Conservation (phyloP, 2,888 invertebrate genomes). For the Danaus chrysippus region DNA sequence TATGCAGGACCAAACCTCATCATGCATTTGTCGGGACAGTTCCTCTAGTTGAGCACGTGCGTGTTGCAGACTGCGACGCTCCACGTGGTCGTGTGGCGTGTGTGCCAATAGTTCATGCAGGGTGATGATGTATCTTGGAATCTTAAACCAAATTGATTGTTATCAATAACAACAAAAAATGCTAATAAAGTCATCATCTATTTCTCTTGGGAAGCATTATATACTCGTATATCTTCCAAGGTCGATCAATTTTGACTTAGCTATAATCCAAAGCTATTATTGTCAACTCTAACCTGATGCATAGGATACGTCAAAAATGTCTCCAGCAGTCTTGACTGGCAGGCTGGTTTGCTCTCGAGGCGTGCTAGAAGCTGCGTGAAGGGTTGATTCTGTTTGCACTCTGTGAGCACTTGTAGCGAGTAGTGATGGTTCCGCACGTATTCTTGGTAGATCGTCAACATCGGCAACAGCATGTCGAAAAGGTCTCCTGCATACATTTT, state of each 20-base stretch:
- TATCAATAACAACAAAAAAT: background rate
- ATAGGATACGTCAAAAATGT: slow-evolving; percentile 95
- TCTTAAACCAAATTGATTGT: slow-evolving; percentile 70
- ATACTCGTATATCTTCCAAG: no score
- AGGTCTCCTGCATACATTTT: slow-evolving; percentile 85
- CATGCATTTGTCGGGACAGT: slow-evolving; percentile 91
- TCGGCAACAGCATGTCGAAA: slow-evolving; percentile 96
- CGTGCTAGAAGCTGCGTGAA: slow-evolving; percentile 89
- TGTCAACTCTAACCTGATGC: slow-evolving; percentile 85
- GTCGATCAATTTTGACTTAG: no score
- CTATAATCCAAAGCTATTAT: background rate
- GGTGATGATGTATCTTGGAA: slow-evolving; percentile 94
- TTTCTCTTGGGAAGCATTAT: background rate
- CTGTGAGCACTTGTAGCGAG: slow-evolving; percentile 93
- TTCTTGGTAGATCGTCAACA: slow-evolving; percentile 97
- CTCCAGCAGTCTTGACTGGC: slow-evolving; percentile 91
- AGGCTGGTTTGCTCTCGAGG: slow-evolving; percentile 90
- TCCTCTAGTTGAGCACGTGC: slow-evolving; percentile 93
- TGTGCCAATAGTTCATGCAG: slow-evolving; percentile 94
- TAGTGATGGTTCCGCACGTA: slow-evolving; percentile 97
- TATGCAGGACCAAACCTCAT: slow-evolving; percentile 79
- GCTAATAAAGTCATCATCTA: background rate
- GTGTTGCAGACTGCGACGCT: slow-evolving; percentile 92
- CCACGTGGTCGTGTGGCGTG: slow-evolving; percentile 96
- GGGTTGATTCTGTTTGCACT: slow-evolving; percentile 91